Evolutionary conservation across 2,888 invertebrate genomes (phyloP), one percentile per base, ranked within the genome.

Genomic region (Drosophila percnosoma): DNA sequence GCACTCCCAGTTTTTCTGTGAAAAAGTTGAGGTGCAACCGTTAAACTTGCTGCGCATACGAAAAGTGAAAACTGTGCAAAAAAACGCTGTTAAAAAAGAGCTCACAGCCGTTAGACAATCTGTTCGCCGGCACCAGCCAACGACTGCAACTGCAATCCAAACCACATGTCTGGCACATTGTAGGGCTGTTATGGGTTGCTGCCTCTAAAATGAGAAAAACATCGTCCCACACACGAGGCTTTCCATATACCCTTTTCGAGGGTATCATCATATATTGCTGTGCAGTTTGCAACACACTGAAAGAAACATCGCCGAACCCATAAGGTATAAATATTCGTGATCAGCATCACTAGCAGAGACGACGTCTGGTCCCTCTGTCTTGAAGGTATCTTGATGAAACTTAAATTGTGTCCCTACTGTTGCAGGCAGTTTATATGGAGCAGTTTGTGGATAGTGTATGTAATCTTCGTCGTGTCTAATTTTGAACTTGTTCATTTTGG

Each of bases 131-230:
- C 24, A 45, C 45, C 24, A 24, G 24, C 27, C 45, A 24, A 45
- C 45, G 15, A 8, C 45, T 8, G 51, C 27, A 51, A 53, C 31
- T 21, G 27, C 18, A 49, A 42, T 51, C 31, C 40, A 34, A 55
- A 68, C 61, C 51, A 51, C 62, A 68, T 68, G 62, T 42, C 68
- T 33, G 48, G 38, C 62, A 62, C 27, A 55, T 57, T 57, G 57
- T 57, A 31, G 15, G 33, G 34, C 53, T 45, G 21, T 36, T n/a
- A 83, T 79, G 15, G 45, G 45, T 15, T 15, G 13, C 15, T 15
- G 45, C 15, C 24, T 15, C 45, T 15, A 15, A 45, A 45, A 24
- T 45, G 45, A 45, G 8, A 45, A 8, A 45, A 24, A 45, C 15
- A 24, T 45, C 45, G 4, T 45, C 0, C 0, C 24, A 24, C 45